A percentile compares a stretch with the other conserved stretches of the same genome.
Evolutionary conservation across 2,888 invertebrate genomes (phyloP).

Genomic region (Eilema caniola): DNA sequence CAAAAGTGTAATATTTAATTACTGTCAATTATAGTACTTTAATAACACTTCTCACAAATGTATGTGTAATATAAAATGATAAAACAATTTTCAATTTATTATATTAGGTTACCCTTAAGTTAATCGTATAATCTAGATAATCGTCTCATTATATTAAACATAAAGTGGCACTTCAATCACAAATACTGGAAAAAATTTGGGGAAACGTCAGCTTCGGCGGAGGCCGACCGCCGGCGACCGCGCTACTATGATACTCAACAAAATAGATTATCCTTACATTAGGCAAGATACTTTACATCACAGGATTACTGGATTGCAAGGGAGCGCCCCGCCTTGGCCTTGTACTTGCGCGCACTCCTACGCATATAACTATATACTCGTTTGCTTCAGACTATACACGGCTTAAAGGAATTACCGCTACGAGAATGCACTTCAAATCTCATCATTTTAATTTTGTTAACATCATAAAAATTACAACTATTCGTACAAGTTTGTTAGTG

Average conservation of each 20-base stretch:
- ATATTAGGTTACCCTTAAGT: slow-evolving; percentile 87
- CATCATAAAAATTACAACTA: slow-evolving; percentile 82
- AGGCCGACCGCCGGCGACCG: slow-evolving; percentile 73
- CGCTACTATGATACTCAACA: slow-evolving; percentile 72
- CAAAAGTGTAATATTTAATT: slow-evolving; percentile 87
- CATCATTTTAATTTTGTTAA: slow-evolving; percentile 83
- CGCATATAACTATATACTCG: slow-evolving; percentile 62
- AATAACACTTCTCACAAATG: slow-evolving; percentile 86
- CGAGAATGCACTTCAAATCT: slow-evolving; percentile 86
- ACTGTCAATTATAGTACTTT: slow-evolving; percentile 86
- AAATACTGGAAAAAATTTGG: slow-evolving; percentile 91
- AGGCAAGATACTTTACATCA: slow-evolving; percentile 84
- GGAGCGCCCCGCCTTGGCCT: slow-evolving; percentile 45
- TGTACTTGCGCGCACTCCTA: slow-evolving; percentile 41
- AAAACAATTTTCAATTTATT: slow-evolving; percentile 87
- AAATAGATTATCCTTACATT: slow-evolving; percentile 83
- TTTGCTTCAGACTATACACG: slow-evolving; percentile 82
- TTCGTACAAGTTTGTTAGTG: slow-evolving; percentile 71
- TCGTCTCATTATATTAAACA: slow-evolving; percentile 89
- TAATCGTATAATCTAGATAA: slow-evolving; percentile 88
- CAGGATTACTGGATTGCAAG: slow-evolving; percentile 74
- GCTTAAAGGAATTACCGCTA: slow-evolving; percentile 85
- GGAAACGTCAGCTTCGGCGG: slow-evolving; percentile 85
- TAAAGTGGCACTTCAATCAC: slow-evolving; percentile 93
- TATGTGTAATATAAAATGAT: slow-evolving; percentile 88